Evolutionary conservation across 2,113 vertebrate species (phyloP), one percentile per base, ranked within the genome.

Genomic region (Malaclemys terrapin): DNA sequence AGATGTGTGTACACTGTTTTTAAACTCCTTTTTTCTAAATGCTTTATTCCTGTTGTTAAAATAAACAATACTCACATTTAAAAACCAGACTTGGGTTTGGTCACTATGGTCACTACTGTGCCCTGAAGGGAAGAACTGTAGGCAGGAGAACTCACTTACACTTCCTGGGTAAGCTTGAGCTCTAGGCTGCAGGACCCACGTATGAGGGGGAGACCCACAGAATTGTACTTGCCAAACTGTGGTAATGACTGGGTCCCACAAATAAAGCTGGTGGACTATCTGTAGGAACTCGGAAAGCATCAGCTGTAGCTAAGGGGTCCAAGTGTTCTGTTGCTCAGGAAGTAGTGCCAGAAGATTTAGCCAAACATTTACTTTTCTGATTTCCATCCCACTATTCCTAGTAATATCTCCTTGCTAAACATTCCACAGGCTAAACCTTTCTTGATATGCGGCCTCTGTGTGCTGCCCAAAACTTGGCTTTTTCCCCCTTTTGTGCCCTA

Each of bases 271-370:
- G 35, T 50, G 78, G 50, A 76, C 19, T 50, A 91, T 38, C 31
- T 78, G 89, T 27, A 88, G 57, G 47, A 82, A 49, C 17, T 87
- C 57, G 5, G 75, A 85, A 65, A 0, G 0, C 57, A 47, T 92
- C 95, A 62, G 92, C 29, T 93, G 47, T 69, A 87, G 17, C 47
- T 87, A 11, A 31, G 80, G 82, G 82, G 6, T 83, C 69, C 54
- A 69, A 79, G 87, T 47, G 10, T 81, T 96, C 80, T 90, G 45
- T 54, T 93, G 50, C 50, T 88, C 22, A 54, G 65, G 35, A 53
- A 22, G 59, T 38, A 85, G 52, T 69, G 81, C 57, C 91, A 13
- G 10, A 16, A 62, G 9, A 35, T 1, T 95, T 83, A 20, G 24
- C 54, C 2, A 7, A 45, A 19, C 25, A 38, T 56, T 62, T 53